Evolutionary conservation across 2,888 invertebrate genomes (phyloP), one percentile per base, ranked within the genome.

Genomic region (Caenorhabditis uteleia): DNA sequence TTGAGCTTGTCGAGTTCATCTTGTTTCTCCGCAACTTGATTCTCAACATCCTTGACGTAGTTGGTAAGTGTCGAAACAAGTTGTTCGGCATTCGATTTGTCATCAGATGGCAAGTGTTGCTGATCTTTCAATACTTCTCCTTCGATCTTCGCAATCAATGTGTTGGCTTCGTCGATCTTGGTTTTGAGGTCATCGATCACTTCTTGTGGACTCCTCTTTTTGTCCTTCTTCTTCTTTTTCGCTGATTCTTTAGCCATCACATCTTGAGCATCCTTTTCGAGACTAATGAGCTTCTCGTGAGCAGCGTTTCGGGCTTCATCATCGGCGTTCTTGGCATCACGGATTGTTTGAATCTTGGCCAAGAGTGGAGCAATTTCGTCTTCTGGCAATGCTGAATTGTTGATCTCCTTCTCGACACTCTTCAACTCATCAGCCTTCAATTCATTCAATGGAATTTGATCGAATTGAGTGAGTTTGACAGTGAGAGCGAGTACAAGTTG

Each of bases 41-140:
- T 61, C 23, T 67, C 56, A 31, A 56, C 46, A 36, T 77, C 68
- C 25, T 77, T 70, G 26, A 65, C 51, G 31, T 73, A 74, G 8
- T 65, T 59, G 23, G 75, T 67, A 40, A 74, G 27, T 14, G 16
- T n/a, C n/a, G 23, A 7, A 29, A 38, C 18, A 39, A 49, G 39
- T 4, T 49, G 16, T 49, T 48, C 49, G n/a, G 42, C 49, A 4
- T 57, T 43, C 14, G 27, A 18, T 36, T 50, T 33, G 27, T 31
- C 49, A 18, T 42, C 34, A 8, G 49, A 14, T 34, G 29, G 20
- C 3, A 49, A 20, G n/a, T 38, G 25, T 40, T 16, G 26, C n/a
- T n/a, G n/a, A 18, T 43, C 26, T 14, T 38, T 36, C 33, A 36
- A 12, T 12, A 40, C 6, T 36, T 50, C 31, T n/a, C n/a, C n/a